Percentiles rank a stretch among this genome's conserved stretches.
These are phyloP conservation scores for Chalcosyrphus nemorum DNA, from an alignment of 2,888 invertebrate genomes.

Conservation along the genomic window DNA sequence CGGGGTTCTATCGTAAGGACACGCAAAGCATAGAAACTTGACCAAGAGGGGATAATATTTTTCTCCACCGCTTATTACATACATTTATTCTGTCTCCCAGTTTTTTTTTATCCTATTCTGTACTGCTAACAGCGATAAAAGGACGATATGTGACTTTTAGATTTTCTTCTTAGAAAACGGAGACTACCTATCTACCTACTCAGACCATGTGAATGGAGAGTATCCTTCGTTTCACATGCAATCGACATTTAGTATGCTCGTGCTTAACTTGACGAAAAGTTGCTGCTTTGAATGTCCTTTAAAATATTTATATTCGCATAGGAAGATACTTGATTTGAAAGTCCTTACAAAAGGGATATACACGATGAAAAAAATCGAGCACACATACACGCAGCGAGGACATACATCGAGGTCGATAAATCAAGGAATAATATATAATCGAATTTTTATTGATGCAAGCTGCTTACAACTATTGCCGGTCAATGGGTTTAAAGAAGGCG, in stretches of 20 bases:
- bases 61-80: conserved; percentile 23
- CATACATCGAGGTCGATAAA: conserved; percentile 63
- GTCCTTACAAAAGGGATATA: conserved; percentile 54
- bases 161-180: conserved; percentile 32
- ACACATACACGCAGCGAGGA: conserved; percentile 1
- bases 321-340: conserved; percentile 58
- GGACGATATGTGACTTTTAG: conserved; percentile 66
- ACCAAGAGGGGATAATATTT: conserved; percentile 61
- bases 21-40: conserved; percentile 41
- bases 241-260: conserved; percentile 43
- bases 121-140: conserved; percentile 60
- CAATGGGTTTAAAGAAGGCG: conserved; percentile 59
- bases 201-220: conserved; percentile 20
- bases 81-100: not conserved
- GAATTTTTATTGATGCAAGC: conserved; percentile 82
- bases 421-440: conserved; percentile 78
- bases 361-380: not conserved
- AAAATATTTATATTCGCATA: conserved; percentile 68
- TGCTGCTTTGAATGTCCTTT: conserved; percentile 70
- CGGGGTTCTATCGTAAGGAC: conserved; percentile 3
- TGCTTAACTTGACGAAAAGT: conserved; percentile 57
- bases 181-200: not conserved
- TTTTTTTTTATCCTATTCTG: conserved; percentile 7
- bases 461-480: conserved; percentile 77
- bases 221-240: conserved; percentile 25